phyloP scores from a whole-genome alignment of 2,888 invertebrate species.

The Pogonocherus hispidulus region DNA sequence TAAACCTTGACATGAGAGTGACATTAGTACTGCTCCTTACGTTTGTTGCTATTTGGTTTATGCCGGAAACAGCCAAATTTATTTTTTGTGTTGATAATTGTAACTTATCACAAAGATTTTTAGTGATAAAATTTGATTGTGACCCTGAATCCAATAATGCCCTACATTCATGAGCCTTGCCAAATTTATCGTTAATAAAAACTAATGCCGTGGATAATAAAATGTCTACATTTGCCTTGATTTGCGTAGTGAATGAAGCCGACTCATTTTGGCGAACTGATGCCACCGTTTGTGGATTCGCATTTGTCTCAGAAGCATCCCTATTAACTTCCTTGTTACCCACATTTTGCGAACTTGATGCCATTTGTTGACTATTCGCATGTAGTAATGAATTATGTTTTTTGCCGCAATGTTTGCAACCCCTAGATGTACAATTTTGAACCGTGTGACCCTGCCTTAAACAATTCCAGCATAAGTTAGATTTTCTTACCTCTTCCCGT shows the following conservation, averaged over 20 bases:
- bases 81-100: background rate
- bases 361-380: background rate
- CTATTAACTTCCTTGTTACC: background rate
- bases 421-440: constrained; percentile 6
- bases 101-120: background rate
- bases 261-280: background rate
- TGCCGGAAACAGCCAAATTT: background rate
- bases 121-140: background rate
- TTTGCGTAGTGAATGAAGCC: background rate
- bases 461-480: constrained; percentile 20
- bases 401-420: constrained; percentile 23
- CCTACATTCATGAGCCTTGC: background rate
- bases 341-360: background rate
- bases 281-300: background rate
- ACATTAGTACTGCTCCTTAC: background rate
- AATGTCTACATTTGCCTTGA: background rate
- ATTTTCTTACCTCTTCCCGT: constrained; percentile 9
- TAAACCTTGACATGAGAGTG: background rate
- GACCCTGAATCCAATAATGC: background rate
- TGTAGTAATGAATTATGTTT: constrained; percentile 21
- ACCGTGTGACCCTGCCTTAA: constrained; percentile 1
- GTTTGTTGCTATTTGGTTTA: background rate
- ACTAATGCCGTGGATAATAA: constrained; percentile 6
- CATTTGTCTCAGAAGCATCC: background rate
- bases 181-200: background rate